A percentile compares a stretch with the other conserved stretches of the same genome.
These are phyloP conservation scores for Falco punctatus DNA, from an alignment of 2,113 vertebrate species.

Conservation along the genomic window DNA sequence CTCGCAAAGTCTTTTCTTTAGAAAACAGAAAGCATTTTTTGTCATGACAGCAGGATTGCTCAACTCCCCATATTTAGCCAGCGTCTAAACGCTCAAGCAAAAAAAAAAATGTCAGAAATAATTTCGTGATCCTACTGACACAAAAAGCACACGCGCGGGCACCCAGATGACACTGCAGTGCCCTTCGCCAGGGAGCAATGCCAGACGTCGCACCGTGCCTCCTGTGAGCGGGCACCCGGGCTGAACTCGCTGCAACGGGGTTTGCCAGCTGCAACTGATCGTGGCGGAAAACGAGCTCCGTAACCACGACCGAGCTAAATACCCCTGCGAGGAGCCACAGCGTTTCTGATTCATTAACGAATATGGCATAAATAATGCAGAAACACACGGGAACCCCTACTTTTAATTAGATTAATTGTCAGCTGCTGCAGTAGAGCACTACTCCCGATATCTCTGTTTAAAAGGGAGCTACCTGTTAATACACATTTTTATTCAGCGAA, in stretches of 20 bases:
- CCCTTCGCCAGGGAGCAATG: background rate
- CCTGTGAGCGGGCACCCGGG: background rate
- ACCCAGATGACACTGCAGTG: background rate
- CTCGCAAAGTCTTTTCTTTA: background rate
- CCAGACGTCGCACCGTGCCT: background rate
- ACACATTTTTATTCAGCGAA: background rate
- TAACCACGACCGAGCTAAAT: background rate
- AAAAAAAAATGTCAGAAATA: background rate
- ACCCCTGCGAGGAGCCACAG: background rate
- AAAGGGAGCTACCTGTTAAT: background rate
- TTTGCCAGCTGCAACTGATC: background rate
- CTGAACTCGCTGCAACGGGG: background rate
- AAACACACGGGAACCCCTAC: background rate
- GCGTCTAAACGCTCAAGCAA: background rate
- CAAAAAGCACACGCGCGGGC: background rate
- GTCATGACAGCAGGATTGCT: background rate
- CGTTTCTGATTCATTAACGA: background rate
- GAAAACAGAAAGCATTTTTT: background rate
- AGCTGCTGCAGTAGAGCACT: too few relatives aligned
- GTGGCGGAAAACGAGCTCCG: background rate
- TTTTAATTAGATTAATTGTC: rapidly evolving
- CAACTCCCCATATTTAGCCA: background rate
- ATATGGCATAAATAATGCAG: background rate
- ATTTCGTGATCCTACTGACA: background rate
- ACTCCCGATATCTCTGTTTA: background rate